These are phyloP conservation scores for Dione juno DNA, from an alignment of 2,888 invertebrate genomes.

Conservation along the genomic window DNA sequence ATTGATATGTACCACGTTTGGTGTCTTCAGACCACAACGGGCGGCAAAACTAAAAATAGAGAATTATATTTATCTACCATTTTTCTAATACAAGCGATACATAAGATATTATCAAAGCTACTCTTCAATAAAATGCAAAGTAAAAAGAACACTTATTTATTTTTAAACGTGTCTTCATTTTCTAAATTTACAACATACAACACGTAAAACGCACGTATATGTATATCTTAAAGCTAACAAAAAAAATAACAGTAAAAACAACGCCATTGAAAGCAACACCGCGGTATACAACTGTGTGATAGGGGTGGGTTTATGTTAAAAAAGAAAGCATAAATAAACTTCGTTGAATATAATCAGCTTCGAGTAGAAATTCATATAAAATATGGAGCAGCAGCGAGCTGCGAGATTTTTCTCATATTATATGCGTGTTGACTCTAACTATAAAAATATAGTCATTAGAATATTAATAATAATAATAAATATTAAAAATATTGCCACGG, in stretches of 20 bases:
- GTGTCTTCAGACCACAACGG: constrained; percentile 73
- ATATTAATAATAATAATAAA: too few relatives aligned
- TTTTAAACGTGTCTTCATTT: constrained; percentile 40
- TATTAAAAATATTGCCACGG: not conserved
- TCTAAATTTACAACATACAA: constrained; percentile 43
- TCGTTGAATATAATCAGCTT: constrained; percentile 45
- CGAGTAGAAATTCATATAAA: constrained; percentile 50
- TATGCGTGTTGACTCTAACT: not conserved
- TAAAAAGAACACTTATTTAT: constrained; percentile 45
- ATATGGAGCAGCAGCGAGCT: too few relatives aligned
- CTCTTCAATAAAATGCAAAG: constrained; percentile 47
- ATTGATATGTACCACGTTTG: constrained; percentile 52
- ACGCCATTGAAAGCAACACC: constrained; percentile 48
- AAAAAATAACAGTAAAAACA: constrained; percentile 52
- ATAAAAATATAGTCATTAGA: not conserved
- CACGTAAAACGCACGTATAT: constrained; percentile 46
- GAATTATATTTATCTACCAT: constrained; percentile 49
- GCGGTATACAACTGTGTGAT: constrained; percentile 53
- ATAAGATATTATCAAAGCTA: not conserved
- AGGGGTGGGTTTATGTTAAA: constrained; percentile 76
- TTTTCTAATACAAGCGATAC: not conserved
- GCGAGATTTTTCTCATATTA: too few relatives aligned
- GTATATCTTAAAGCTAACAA: constrained; percentile 54
- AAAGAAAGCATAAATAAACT: constrained; percentile 47
- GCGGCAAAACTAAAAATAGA: constrained; percentile 80